Conservation (phyloP, 2,888 invertebrate species). For the Biston stratarius region DNA sequence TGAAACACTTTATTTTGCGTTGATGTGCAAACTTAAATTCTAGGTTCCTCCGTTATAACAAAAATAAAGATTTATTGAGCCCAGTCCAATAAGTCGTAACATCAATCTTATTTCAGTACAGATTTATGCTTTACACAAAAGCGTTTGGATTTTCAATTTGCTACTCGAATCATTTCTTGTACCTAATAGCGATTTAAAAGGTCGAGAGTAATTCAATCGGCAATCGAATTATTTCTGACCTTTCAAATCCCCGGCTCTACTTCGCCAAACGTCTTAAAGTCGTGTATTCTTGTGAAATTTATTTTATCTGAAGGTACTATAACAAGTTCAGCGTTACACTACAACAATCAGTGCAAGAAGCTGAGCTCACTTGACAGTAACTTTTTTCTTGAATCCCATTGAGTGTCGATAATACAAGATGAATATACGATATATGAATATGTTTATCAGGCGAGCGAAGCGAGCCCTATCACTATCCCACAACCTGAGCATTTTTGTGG, state of each 20-base stretch:
- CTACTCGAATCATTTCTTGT: constrained; percentile 1
- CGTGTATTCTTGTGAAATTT: no score
- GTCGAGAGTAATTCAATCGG: constrained; percentile 4
- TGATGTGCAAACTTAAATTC: not conserved
- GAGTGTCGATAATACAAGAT: no score
- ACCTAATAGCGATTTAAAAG: not conserved
- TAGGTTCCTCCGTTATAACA: not conserved
- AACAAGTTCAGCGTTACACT: no score
- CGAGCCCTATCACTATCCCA: no score
- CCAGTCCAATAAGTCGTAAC: constrained; percentile 5
- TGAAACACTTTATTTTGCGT: no score
- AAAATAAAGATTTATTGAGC: not conserved
- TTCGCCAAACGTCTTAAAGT: not conserved
- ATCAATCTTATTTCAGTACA: constrained; percentile 13
- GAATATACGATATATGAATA: no score
- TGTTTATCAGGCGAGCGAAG: no score
- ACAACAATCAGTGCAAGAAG: no score
- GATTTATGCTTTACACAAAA: constrained; percentile 2
- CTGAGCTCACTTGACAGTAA: no score
- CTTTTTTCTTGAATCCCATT: no score
- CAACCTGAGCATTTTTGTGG: no score
- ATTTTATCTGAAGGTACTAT: no score
- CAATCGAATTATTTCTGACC: constrained; percentile 5
- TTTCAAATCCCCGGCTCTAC: not conserved
- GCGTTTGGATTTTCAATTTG: constrained; percentile 11